A percentile compares a stretch with the other conserved stretches of the same genome.
Evolutionary conservation across 2,797 vertebrate genomes (phyloP).

Genomic region (Chaunax sp.): DNA sequence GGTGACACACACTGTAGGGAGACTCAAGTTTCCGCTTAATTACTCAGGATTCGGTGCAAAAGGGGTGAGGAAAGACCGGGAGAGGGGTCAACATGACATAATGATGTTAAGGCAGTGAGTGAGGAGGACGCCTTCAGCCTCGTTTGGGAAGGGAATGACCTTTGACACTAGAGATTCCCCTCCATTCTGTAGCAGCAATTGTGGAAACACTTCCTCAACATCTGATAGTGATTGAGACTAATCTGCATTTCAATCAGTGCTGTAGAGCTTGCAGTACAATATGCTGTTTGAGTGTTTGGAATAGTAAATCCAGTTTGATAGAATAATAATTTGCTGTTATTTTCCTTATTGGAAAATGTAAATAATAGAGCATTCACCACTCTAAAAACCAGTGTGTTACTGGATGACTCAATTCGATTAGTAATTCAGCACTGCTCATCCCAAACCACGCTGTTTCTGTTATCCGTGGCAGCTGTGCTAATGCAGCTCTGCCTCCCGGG

Average conservation of each 20-base stretch:
- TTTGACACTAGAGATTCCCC: neutral
- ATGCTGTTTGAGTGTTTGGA: neutral
- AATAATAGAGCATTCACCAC: constrained; percentile 8
- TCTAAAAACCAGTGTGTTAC: constrained; percentile 46
- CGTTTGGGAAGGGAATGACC: constrained; percentile 2
- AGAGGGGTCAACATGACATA: constrained; percentile 31
- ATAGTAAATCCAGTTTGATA: neutral
- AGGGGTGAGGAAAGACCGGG: constrained; percentile 1
- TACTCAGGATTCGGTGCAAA: constrained; percentile 28
- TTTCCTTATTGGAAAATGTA: constrained; percentile 8
- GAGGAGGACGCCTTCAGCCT: neutral
- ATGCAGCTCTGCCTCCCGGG: constrained; percentile 39
- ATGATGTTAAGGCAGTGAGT: constrained; percentile 6
- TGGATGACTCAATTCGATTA: constrained; percentile 66
- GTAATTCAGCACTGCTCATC: constrained; percentile 53
- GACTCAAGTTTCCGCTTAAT: constrained; percentile 51
- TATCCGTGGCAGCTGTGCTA: constrained; percentile 55
- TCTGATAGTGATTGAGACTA: constrained; percentile 8
- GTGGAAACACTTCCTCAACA: neutral
- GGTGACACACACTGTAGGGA: constrained; percentile 27
- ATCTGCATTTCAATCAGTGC: neutral
- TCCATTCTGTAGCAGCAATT: neutral
- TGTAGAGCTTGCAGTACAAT: neutral
- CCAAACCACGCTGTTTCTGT: constrained; percentile 29
- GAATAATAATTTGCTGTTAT: neutral